These are phyloP conservation scores for Scomberomorus guttatus DNA, from an alignment of 2,797 vertebrate genomes.

Conservation along the genomic window DNA sequence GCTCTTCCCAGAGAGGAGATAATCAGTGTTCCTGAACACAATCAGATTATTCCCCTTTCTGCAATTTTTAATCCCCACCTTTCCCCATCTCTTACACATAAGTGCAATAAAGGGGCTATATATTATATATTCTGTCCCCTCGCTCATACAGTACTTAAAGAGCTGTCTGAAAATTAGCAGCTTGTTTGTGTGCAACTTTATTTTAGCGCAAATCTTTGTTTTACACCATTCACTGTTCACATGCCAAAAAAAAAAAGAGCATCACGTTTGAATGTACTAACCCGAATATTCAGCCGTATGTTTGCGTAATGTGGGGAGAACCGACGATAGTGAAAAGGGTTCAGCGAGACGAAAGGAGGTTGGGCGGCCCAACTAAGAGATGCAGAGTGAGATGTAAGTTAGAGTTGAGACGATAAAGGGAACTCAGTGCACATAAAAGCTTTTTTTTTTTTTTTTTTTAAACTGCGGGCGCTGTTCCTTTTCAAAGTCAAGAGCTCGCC, in stretches of 20 bases:
- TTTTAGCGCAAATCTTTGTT: constrained; percentile 50
- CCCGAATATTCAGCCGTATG: constrained; percentile 45
- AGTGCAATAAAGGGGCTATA: constrained; percentile 79
- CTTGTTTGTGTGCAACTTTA: constrained; percentile 45
- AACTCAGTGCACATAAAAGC: constrained; percentile 21
- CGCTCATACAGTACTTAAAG: constrained; percentile 46
- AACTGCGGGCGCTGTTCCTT: constrained; percentile 22
- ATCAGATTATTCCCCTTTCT: constrained; percentile 40
- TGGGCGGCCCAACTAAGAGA: not conserved
- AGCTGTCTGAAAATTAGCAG: constrained; percentile 42
- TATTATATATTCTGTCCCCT: constrained; percentile 25
- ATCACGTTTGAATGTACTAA: constrained; percentile 75
- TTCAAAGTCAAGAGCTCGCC: constrained; percentile 28
- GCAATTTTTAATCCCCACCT: constrained; percentile 30
- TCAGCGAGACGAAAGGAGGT: constrained; percentile 6
- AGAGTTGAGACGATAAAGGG: constrained; percentile 15
- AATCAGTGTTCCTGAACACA: constrained; percentile 48
- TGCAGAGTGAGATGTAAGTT: constrained; percentile 11
- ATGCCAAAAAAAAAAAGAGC: constrained; percentile 72
- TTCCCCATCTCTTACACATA: constrained; percentile 47
- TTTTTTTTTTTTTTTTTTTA: constrained; percentile 43
- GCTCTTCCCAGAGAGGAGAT: constrained; percentile 50
- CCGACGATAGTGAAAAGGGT: constrained; percentile 7
- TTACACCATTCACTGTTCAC: constrained; percentile 61
- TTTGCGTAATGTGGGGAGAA: constrained; percentile 41